Evolutionary conservation across 2,797 vertebrate species (phyloP), one percentile per base, ranked within the genome.

Genomic region (Acridotheres tristis): DNA sequence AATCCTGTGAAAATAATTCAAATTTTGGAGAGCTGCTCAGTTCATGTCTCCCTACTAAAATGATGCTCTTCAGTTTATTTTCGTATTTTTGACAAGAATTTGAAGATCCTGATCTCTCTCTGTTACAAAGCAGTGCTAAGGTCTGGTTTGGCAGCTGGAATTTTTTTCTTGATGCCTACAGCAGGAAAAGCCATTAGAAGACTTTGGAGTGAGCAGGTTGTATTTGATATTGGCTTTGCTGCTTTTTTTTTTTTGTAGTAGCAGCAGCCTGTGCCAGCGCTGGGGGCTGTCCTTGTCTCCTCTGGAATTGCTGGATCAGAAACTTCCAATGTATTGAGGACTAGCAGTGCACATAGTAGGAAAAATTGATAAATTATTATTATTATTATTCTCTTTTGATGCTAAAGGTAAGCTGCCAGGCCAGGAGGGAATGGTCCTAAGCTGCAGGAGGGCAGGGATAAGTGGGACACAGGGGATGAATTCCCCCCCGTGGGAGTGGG

Each of bases 1-100:
- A 29, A 45, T 36, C 26, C 55, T 29, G 27, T 19, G 8, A 4
- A 34, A 50, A 30, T 11, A 23, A 43, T 63, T 71, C 54, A 13
- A 21, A 21, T 29, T 34, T n/a, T 26, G 43, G 69, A 74, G 38
- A 77, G 12, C 27, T 61, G 15, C 34, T 50, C 30, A 3, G 10
- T 57, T 17, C 10, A 0, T 0, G 0, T 43, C 83, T 50, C 72
- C 42, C 29, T 74, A 0, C 42, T 47, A 53, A 58, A 15, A 5
- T 16, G 30, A 34, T 71, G 48, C n/a, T 80, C 42, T 50, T 50
- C 20, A 16, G 23, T 68, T 51, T 42, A 5, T 86, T 73, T 68
- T 48, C 32, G 4, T 62, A 15, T 55, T 78, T 81, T 74, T 32
- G 13, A 12, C 40, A 36, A 38, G 50, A n/a, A 36, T 55, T 47